A percentile compares a stretch with the other conserved stretches of the same genome.
phyloP scores from a whole-genome alignment of 2,113 vertebrate species.

The Trogon melanurus region DNA sequence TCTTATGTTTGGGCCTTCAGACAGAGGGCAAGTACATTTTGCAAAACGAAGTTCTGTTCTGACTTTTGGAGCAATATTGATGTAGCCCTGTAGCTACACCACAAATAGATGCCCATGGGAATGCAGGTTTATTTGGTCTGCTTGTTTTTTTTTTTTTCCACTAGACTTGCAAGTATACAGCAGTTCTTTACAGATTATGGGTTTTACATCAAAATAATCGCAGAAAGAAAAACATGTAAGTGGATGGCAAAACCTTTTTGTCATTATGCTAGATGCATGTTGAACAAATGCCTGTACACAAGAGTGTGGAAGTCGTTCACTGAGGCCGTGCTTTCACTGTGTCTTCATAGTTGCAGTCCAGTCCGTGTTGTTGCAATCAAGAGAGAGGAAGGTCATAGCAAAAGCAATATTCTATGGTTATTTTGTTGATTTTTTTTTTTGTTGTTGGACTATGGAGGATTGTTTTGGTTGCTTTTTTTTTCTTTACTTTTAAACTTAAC shows the following conservation, averaged over 20 bases:
- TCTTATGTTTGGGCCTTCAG: not conserved
- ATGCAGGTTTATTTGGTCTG: not conserved
- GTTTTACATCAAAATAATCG: not conserved
- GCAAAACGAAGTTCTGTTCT: not conserved
- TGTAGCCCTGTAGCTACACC: not conserved
- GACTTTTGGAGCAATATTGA: not conserved
- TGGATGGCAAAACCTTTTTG: not conserved
- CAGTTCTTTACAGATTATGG: not conserved
- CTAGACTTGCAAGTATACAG: not conserved
- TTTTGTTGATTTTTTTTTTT: not conserved
- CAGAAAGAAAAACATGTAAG: not conserved
- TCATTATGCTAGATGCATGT: not conserved
- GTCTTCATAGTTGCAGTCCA: not conserved
- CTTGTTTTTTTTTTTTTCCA: fast-evolving
- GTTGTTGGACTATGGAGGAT: no score
- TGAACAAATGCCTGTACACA: not conserved
- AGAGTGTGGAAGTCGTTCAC: not conserved
- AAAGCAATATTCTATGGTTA: not conserved
- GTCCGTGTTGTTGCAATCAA: not conserved
- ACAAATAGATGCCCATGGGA: not conserved
- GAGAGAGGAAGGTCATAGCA: not conserved
- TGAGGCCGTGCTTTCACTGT: not conserved
- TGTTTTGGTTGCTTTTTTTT: not conserved
- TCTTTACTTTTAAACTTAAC: not conserved
- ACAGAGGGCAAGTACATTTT: not conserved